Conservation (phyloP, 2,113 vertebrate genomes). For the Cryptotis parvus region DNA sequence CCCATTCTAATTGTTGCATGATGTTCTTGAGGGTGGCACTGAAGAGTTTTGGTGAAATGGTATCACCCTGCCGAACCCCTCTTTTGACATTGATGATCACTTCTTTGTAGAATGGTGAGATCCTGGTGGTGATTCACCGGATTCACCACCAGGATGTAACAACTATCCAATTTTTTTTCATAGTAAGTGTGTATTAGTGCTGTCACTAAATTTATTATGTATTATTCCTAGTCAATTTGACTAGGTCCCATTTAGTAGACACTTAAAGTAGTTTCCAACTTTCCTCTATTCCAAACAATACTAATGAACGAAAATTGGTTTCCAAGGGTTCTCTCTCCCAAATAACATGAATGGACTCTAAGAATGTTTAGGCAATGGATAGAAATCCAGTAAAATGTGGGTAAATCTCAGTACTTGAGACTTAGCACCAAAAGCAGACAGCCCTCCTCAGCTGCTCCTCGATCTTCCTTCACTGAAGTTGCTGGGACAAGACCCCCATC, state of each 20-base stretch:
- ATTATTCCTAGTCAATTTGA: constrained; percentile 56
- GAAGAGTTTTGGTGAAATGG: too few species aligned
- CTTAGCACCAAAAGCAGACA: neutral
- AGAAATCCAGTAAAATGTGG: neutral
- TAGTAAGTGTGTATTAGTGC: neutral
- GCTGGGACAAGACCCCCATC: neutral
- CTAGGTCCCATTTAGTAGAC: neutral
- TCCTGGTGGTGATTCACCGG: too few species aligned
- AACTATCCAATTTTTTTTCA: constrained; percentile 25
- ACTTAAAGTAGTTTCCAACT: neutral
- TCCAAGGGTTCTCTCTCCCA: neutral
- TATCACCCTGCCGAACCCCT: too few species aligned
- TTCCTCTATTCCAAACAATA: constrained; percentile 42
- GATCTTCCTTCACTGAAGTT: neutral
- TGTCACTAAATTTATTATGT: constrained; percentile 13
- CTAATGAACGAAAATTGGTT: neutral
- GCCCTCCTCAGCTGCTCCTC: neutral
- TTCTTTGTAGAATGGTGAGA: too few species aligned
- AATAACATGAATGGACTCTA: constrained; percentile 10
- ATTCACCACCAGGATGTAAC: too few species aligned
- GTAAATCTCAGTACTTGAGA: neutral
- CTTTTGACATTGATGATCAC: too few species aligned
- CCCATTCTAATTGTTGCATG: too few species aligned
- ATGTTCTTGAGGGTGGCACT: too few species aligned
- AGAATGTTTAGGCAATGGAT: neutral